Conservation (phyloP, 2,888 invertebrate species). For the Eumerus sabulonum region DNA sequence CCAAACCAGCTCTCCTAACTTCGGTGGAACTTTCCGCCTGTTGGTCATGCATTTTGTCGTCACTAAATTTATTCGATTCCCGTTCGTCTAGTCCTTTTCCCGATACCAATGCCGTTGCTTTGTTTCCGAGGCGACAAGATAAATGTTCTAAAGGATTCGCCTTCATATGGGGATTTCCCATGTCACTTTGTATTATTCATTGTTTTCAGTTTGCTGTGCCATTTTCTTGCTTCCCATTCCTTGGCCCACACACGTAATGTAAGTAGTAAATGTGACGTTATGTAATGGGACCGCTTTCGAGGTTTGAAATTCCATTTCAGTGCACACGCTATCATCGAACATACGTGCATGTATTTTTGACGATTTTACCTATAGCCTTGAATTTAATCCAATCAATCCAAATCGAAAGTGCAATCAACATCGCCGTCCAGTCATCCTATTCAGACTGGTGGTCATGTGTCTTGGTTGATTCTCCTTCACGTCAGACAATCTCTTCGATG, state of each 20-base stretch:
- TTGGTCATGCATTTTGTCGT: slow-evolving; percentile 48
- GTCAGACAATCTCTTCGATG: slow-evolving; percentile 20
- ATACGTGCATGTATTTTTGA: too few relatives aligned
- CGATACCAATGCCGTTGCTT: slow-evolving; percentile 5
- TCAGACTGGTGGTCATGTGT: slow-evolving; percentile 7
- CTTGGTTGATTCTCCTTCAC: slow-evolving; percentile 12
- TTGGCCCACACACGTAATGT: not conserved
- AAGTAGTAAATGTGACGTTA: too few relatives aligned
- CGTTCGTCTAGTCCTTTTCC: slow-evolving; percentile 25
- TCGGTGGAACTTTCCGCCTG: slow-evolving; percentile 46
- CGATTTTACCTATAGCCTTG: too few relatives aligned
- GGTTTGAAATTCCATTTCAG: too few relatives aligned
- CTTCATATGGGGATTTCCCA: slow-evolving; percentile 39
- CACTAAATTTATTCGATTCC: slow-evolving; percentile 54
- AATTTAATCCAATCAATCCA: too few relatives aligned
- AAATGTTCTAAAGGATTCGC: slow-evolving; percentile 46
- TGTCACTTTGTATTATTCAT: slow-evolving; percentile 28
- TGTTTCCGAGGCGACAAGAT: slow-evolving; percentile 17
- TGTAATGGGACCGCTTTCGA: too few relatives aligned
- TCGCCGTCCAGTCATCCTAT: not conserved
- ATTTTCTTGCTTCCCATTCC: slow-evolving; percentile 3
- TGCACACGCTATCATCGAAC: too few relatives aligned
- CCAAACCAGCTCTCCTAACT: slow-evolving; percentile 3
- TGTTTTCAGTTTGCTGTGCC: not conserved
- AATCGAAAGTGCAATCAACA: slow-evolving; percentile 10